phyloP scores from a whole-genome alignment of 2,888 invertebrate species.

The Mesorhabditis belari region DNA sequence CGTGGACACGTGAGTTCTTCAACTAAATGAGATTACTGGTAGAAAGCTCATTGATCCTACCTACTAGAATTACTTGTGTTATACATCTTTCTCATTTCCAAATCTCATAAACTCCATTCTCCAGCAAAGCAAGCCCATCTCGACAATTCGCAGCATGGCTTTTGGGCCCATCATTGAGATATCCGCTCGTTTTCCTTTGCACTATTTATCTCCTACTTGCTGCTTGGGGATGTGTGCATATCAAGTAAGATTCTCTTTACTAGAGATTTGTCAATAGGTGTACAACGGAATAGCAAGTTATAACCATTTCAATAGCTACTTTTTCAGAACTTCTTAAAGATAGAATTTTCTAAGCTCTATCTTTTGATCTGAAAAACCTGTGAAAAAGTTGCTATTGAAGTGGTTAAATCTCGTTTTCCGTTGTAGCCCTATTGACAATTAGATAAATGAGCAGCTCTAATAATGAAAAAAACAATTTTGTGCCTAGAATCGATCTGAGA shows the following conservation, averaged over 20 bases:
- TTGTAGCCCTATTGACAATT: background rate
- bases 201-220: slow-evolving; percentile 42
- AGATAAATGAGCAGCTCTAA: background rate
- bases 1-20: slow-evolving; percentile 34
- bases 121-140: background rate
- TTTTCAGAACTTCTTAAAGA: no score
- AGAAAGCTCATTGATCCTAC: no score
- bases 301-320: no score
- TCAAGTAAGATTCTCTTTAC: slow-evolving; percentile 7
- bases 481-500: slow-evolving; percentile 17
- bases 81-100: slow-evolving; percentile 8
- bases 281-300: background rate
- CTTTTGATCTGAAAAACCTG: no score
- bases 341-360: no score
- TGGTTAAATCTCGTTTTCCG: no score
- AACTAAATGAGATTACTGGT: no score
- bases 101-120: background rate
- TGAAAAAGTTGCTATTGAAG: no score
- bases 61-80: slow-evolving; percentile 18
- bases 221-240: slow-evolving; percentile 30
- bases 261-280: slow-evolving; percentile 1
- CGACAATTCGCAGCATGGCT: slow-evolving; percentile 8
- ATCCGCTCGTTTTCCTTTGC: slow-evolving; percentile 31
- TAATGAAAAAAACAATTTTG: background rate
- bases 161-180: slow-evolving; percentile 13